Evolutionary conservation across 2,797 vertebrate genomes (phyloP).

Genomic region (Paguma larvata): DNA sequence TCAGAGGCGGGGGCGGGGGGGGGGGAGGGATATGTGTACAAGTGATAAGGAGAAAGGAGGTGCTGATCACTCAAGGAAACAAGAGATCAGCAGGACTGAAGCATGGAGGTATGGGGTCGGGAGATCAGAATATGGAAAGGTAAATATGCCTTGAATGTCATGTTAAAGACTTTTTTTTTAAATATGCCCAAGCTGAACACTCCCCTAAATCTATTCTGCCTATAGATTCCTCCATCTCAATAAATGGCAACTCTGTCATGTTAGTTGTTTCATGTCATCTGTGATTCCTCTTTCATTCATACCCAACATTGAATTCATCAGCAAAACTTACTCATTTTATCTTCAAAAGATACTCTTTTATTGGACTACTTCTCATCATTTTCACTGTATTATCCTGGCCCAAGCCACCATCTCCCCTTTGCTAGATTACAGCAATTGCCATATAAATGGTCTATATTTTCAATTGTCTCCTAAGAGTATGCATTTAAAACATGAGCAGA

Average conservation of each 20-base stretch:
- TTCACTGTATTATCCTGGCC: background rate
- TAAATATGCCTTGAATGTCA: background rate
- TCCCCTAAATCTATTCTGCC: background rate
- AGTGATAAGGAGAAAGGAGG: background rate
- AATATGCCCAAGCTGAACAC: background rate
- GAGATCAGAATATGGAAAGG: background rate
- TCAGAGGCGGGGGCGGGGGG: background rate
- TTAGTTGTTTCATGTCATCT: background rate
- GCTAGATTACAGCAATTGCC: background rate
- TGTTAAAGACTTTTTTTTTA: background rate
- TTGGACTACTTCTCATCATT: background rate
- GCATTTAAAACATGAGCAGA: constrained; percentile 3
- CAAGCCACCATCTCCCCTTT: background rate
- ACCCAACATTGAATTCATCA: background rate
- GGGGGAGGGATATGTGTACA: background rate
- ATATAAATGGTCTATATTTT: background rate
- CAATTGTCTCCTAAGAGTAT: background rate
- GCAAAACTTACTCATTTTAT: background rate
- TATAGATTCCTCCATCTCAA: background rate
- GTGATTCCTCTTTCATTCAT: constrained; percentile 15
- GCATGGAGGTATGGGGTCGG: background rate
- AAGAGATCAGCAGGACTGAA: background rate
- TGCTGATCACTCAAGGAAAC: background rate
- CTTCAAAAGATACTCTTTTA: constrained; percentile 21
- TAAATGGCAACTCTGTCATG: constrained; percentile 18